Evolutionary conservation across 1,140 invertebrate genomes (phyloP), one percentile per base, ranked within the genome.

Genomic region (Atopsyche davidsoni): DNA sequence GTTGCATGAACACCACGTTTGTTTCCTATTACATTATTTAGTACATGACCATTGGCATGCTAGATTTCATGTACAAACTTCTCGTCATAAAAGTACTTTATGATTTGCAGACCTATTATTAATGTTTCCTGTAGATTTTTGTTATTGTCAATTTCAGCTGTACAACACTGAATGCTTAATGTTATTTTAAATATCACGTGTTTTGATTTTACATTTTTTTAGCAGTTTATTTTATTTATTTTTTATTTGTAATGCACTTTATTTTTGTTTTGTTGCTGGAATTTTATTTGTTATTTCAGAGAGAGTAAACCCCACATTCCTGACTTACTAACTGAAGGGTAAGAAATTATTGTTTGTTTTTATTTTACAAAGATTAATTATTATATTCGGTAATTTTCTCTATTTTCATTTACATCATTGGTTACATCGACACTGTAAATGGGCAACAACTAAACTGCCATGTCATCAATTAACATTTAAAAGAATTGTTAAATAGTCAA

Each of bases 321-420:
- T 45, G 70, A 73, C 69, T 71, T 69, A 66, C 67, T 73, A 59
- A 73, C 69, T 60, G 64, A 65, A 57, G 68, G 67, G 70, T 73
- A 66, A 72, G 69, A 62, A 64, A 49, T 46, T 45, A 57, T 60
- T 1, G 13, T 44, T 44, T 44, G 9, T 1, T 44, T 51, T 43
- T 43, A 16, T 13, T 43, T 19, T 34, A 14, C 7, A 14, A 38
- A 7, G 6, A 38, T 38, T 38, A 7, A 38, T 38, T 7, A 38
- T 16, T 14, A 14, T n/a, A 38, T 9, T n/a, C 4, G 6, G 14
- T 6, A 38, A 38, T 9, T 14, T 7, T 7, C 4, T 38, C 6
- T 14, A 38, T n/a, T 38, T 38, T 38, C 11, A 6, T n/a, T n/a
- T n/a, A n/a, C n/a, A n/a, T n/a, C n/a, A n/a, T n/a, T n/a, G n/a